Base-by-base conservation (phyloP, 2,888 invertebrate genomes). In the Empis livida region DNA sequence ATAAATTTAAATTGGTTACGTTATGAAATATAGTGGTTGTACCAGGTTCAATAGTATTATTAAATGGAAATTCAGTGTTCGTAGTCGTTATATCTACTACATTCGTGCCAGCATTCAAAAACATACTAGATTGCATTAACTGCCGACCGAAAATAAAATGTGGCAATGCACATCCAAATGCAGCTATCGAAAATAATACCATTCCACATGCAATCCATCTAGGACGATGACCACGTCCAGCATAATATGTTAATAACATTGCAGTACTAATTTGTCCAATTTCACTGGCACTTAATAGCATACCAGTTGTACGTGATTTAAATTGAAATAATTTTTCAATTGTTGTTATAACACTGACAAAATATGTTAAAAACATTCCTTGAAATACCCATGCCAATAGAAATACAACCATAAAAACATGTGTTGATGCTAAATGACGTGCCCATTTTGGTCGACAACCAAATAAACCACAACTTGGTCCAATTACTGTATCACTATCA, bases 331-430 rank as follows among this genome's bases (percentile, higher is more conserved):
- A 73, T 69, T 91, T 92, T 69, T 93, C 92, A 54, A 93, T 84
- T 31, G 92, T 93, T 48, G 93, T 93, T 61, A 92, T 89, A 55
- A 90, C 89, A 64, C 89, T 89, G 49, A 92, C 92, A 67, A 93
- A 91, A 69, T 93, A 93, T 39, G 93, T 92, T 70, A 87, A 87
- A 70, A 88, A 92, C 88, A 92, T 92, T 51, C 93, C 93, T 70
- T 83, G 83, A 49, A 83, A 71, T 51, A 90, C 86, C 83, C 89
- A 90, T 45, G 89, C 87, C 58, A 88, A 76, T 60, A 89, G 80
- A 68, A 92, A 93, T 43, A 88, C 85, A 61, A 86, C 79, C 73
- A 93, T 79, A 71, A 93, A 93, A 51, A 85, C 81, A 62, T 90
- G 84, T 56, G 91, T 91, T 49, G 89, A 89, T 50, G 90, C 87